Base-by-base conservation (phyloP, 2,797 vertebrate species). In the Crocidura indochinensis region DNA sequence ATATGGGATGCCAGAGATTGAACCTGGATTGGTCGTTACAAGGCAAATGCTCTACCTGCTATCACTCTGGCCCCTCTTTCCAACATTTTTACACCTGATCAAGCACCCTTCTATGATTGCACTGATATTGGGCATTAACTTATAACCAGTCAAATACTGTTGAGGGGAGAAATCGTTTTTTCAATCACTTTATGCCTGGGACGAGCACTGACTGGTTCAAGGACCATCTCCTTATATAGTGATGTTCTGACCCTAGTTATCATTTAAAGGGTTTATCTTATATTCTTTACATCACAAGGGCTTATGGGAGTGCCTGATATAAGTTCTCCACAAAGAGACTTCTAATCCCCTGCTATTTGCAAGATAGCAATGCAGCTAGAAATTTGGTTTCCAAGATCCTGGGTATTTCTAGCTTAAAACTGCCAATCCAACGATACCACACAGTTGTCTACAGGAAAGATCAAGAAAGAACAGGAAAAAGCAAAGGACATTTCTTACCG, bases 401-500 rank as follows among this genome's bases (percentile, higher is more conserved):
- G 80, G 56, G 87, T 73, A 26, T 20, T 22, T 46, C 75, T 4
- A 95, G 3, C 89, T 93, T 73, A 77, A 0, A 8, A n/a, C 31
- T 94, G 64, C 80, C 62, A 38, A 0, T 2, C 20, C 78, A 84
- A 12, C 56, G 26, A 87, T 44, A 90, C 20, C 0, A 9, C 65
- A 64, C 27, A 24, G 20, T 47, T 31, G 65, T 74, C 47, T 26
- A 71, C 14, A 31, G 88, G 10, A 92, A 73, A 64, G 22, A 74
- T 3, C 10, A 29, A 20, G 11, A 24, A 22, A 93, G 93, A 10
- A 71, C 0, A 78, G 0, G 0, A 78, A 88, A 88, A 79, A 90
- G 75, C 74, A 31, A 65, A 77, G 85, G 1, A 0, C 31, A 62
- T 47, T 60, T 91, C 98, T 94, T 98, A 99, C 99, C 97, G 98